A percentile compares a stretch with the other conserved stretches of the same genome.
phyloP scores from a whole-genome alignment of 2,888 invertebrate species.

The Desoria tigrina region DNA sequence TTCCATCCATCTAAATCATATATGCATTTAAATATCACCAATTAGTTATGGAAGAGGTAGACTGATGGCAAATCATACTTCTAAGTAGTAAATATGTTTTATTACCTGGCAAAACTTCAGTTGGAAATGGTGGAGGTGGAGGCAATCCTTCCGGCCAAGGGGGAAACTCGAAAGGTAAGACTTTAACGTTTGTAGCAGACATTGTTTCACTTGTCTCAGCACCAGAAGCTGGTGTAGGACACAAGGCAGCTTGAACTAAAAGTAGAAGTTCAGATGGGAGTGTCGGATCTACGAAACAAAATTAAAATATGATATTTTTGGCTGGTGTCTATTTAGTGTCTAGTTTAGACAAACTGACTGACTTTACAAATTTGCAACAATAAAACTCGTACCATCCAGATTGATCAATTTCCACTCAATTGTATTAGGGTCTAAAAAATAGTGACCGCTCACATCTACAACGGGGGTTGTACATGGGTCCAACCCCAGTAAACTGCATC shows the following conservation, averaged over 20 bases:
- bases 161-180: slow-evolving; percentile 54
- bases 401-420: slow-evolving; percentile 48
- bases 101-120: slow-evolving; percentile 59
- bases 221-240: slow-evolving; percentile 28
- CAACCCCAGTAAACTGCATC: slow-evolving; percentile 63
- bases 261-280: slow-evolving; percentile 44
- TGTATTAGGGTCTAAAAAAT: slow-evolving; percentile 49
- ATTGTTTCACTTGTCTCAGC: slow-evolving; percentile 3
- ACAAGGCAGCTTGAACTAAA: slow-evolving; percentile 40
- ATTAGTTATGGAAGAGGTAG: too few species aligned
- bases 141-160: slow-evolving; percentile 51
- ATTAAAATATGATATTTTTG: not conserved
- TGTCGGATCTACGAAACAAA: slow-evolving; percentile 45
- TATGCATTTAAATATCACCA: not conserved
- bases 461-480: slow-evolving; percentile 64
- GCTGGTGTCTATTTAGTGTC: not conserved
- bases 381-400: slow-evolving; percentile 37
- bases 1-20: slow-evolving; percentile 78
- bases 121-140: slow-evolving; percentile 57
- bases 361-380: not conserved
- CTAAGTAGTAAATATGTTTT: slow-evolving; percentile 55
- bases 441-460: slow-evolving; percentile 55
- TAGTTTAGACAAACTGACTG: not conserved
- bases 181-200: slow-evolving; percentile 40
- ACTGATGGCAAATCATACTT: not conserved